These are phyloP conservation scores for Drosophila paulistorum DNA, from an alignment of 1,140 invertebrate species.

Conservation along the genomic window DNA sequence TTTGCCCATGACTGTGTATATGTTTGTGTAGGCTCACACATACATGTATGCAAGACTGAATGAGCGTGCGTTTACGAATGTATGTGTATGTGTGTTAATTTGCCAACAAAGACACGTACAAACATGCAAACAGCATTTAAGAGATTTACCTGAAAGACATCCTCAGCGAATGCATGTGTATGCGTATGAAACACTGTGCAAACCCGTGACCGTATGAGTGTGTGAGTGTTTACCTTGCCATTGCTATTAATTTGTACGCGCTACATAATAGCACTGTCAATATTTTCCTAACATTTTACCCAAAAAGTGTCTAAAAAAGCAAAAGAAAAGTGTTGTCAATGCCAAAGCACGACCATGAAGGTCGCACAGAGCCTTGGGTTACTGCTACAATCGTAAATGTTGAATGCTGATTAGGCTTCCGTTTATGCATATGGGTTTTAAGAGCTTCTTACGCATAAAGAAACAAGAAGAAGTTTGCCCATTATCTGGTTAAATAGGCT, in stretches of 20 bases:
- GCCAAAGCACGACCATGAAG: not conserved
- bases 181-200: constrained; percentile 8
- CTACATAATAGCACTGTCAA: constrained; percentile 75
- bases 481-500: not conserved
- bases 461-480: constrained; percentile 2
- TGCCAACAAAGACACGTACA: constrained; percentile 76
- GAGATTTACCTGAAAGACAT: constrained; percentile 72
- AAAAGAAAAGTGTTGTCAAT: constrained; percentile 14
- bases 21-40: constrained; percentile 69
- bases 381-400: constrained; percentile 2
- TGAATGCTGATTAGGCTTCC: not conserved
- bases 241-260: constrained; percentile 76
- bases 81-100: constrained; percentile 71
- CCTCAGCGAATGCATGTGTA: constrained; percentile 23
- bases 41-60: constrained; percentile 19
- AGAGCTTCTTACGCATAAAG: not conserved
- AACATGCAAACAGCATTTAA: constrained; percentile 76
- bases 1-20: constrained; percentile 63
- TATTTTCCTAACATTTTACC: constrained; percentile 69
- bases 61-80: constrained; percentile 35
- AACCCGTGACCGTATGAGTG: constrained; percentile 25
- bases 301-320: constrained; percentile 51
- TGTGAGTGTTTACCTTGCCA: constrained; percentile 62
- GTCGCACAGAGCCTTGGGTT: not conserved
- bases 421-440: constrained; percentile 1